Evolutionary conservation across 2,113 vertebrate species (phyloP), one percentile per base, ranked within the genome.

Genomic region (Alouatta palliata): DNA sequence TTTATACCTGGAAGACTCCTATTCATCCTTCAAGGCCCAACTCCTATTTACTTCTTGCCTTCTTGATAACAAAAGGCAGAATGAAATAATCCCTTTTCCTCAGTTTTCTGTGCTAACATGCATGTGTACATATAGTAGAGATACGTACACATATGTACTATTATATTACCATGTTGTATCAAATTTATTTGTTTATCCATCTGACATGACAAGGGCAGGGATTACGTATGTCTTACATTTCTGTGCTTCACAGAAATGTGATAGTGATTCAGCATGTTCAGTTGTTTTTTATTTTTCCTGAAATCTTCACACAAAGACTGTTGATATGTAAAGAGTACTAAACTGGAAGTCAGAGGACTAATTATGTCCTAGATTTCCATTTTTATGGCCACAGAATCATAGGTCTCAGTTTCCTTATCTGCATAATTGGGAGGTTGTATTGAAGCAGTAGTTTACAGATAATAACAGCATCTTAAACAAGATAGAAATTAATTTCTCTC

Each of bases 381-480:
- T 32, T 81, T 61, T 89, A 85, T 8, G 8, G 13, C 16, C 23
- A 49, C n/a, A 40, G 87, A 85, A 27, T 83, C 21, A 56, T 49
- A 93, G 6, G 6, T 45, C n/a, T 82, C 56, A 68, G 21, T 95
- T 95, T 87, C 68, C 76, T 87, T 90, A 66, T 87, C 68, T 95
- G 37, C 23, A 45, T 77, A 54, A 54, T 56, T 43, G 75, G 79
- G 13, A 89, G 13, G 12, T 86, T 64, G 45, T 71, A 90, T 43
- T 79, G 54, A 93, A 54, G 79, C 12, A n/a, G 27, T 43, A 35
- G 37, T 43, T 93, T 87, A 96, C 61, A 87, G 83, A 66, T 84
- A 87, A 79, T 30, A 70, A 75, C 30, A 73, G 52, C n/a, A n/a
- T 58, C 58, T 77, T 83, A 70, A 80, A 68, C 6, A 77, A 91